phyloP scores from a whole-genome alignment of 2,113 vertebrate species.

The Cettia cetti region DNA sequence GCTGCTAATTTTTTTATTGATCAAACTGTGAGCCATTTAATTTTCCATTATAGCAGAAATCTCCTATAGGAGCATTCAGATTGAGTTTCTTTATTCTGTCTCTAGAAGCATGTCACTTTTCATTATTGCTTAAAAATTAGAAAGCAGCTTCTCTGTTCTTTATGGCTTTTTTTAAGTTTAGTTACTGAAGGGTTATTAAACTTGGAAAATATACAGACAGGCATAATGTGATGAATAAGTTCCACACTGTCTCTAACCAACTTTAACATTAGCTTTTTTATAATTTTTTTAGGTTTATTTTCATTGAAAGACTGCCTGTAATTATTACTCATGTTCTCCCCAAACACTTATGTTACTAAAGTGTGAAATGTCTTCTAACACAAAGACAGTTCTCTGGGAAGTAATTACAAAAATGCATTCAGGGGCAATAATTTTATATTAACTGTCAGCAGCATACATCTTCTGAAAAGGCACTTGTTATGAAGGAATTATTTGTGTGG shows the following conservation, averaged over 20 bases:
- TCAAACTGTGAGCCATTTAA: slow-evolving; percentile 74
- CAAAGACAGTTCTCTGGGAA: slow-evolving; percentile 83
- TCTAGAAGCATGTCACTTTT: slow-evolving; percentile 69
- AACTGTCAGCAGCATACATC: slow-evolving; percentile 80
- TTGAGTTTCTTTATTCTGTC: slow-evolving; percentile 65
- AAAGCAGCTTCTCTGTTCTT: slow-evolving; percentile 45
- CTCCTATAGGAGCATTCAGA: slow-evolving; percentile 68
- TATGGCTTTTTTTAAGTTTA: slow-evolving; percentile 63
- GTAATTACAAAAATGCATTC: slow-evolving; percentile 83
- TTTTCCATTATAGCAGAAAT: slow-evolving; percentile 70
- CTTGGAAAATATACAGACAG: slow-evolving; percentile 64
- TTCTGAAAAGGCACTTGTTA: slow-evolving; percentile 80
- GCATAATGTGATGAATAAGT: slow-evolving; percentile 64
- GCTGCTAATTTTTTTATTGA: slow-evolving; percentile 77
- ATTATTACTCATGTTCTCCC: slow-evolving; percentile 78
- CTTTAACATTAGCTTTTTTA: slow-evolving; percentile 65
- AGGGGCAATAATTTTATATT: slow-evolving; percentile 83
- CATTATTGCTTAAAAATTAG: slow-evolving; percentile 68
- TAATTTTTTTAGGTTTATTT: slow-evolving; percentile 77
- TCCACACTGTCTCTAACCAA: slow-evolving; percentile 68
- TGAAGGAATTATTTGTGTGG: slow-evolving; percentile 75
- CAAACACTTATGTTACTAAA: slow-evolving; percentile 80
- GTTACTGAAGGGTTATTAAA: slow-evolving; percentile 68
- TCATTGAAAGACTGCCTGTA: slow-evolving; percentile 73
- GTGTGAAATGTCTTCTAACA: slow-evolving; percentile 81